Base-by-base conservation (phyloP, 2,113 vertebrate species). In the Gobio gobio region DNA sequence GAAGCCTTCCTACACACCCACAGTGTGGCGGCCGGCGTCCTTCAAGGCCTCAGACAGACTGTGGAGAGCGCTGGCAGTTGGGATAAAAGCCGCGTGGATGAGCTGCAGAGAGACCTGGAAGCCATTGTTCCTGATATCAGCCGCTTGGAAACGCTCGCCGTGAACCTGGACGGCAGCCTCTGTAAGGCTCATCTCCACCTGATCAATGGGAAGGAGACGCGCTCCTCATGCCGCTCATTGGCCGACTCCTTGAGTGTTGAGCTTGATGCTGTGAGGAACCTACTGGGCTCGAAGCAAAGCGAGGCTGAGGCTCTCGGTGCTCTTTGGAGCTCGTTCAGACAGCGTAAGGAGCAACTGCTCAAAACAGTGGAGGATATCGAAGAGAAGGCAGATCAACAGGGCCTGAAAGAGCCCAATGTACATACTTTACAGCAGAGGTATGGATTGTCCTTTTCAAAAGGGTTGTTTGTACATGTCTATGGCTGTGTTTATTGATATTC, bases 371-470 rank as follows among this genome's bases (percentile, higher is more conserved):
- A 99, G 90, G 97, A 98, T 89, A 95, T 95, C 2, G 98, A 99
- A 87, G 97, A 99, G 86, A 96, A 97, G 86, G 93, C 96, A 0
- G 97, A 99, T 86, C 93, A 89, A 24, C 96, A 96, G 87, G 90
- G 91, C 6, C 86, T 98, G 47, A 96, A 94, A 85, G 97, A 98
- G 13, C 94, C 94, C 70, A 96, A 94, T 0, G 91, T 96, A 26
- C 96, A 95, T 61, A 94, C 95, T 1, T 88, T 99, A 7, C 98
- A 99, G 76, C 98, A 98, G 90, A 97, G 98, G 98, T 99, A 85
- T n/a, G 8, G 47, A 64, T 7, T 40, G 1, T 12, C 5, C 18
- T 59, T n/a, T 24, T 33, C 16, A 64, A 20, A 24, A 26, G 74
- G 29, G 7, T 20, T 82, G 33, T 80, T n/a, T 83, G 18, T n/a